Conservation (phyloP, 2,113 vertebrate species). For the Paradoxurus hermaphroditus region DNA sequence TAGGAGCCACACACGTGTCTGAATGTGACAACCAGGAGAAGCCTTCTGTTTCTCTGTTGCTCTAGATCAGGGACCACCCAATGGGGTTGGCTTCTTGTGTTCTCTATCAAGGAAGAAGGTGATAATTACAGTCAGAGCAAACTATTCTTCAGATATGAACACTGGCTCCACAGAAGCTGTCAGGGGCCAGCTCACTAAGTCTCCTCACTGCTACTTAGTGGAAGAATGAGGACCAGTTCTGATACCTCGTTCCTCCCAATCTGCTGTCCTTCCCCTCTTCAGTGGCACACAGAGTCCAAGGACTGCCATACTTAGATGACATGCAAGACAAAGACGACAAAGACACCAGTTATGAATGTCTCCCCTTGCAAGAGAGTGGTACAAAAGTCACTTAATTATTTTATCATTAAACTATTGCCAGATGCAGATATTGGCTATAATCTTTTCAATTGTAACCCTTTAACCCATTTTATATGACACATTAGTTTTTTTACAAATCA, state of each 20-base stretch:
- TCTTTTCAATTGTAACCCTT: not conserved
- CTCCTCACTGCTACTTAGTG: not conserved
- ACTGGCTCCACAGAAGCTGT: no score
- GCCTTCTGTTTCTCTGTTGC: not conserved
- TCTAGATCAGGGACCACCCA: not conserved
- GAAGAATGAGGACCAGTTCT: not conserved
- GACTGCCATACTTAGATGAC: not conserved
- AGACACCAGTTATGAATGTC: not conserved
- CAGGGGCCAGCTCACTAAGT: not conserved
- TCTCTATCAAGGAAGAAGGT: not conserved
- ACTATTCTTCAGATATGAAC: not conserved
- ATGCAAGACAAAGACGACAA: not conserved
- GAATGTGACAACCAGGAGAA: not conserved
- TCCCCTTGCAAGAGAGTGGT: not conserved
- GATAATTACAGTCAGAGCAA: not conserved
- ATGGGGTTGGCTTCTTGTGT: not conserved
- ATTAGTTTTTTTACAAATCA: not conserved
- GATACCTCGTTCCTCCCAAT: rapidly evolving
- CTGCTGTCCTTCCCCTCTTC: not conserved
- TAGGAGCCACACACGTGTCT: not conserved
- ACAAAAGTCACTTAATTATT: not conserved
- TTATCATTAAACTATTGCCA: not conserved
- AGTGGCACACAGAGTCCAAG: not conserved
- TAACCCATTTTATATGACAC: not conserved
- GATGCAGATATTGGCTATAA: not conserved